Conservation (phyloP, 1,140 invertebrate species). For the Ostrea denselamellosa region DNA sequence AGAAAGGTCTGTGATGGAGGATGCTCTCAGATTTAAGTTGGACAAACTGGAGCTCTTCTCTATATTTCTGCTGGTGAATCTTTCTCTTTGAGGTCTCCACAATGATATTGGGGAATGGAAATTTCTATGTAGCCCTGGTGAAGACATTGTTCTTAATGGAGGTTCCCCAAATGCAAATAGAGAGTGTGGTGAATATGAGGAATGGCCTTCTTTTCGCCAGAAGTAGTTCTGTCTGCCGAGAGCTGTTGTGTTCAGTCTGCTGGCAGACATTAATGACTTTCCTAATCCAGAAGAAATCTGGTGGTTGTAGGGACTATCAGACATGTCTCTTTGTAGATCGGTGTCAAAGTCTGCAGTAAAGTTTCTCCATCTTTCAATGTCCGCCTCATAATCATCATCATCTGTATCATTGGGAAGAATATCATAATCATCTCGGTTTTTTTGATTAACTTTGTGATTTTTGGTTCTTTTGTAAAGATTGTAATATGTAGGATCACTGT, state of each 20-base stretch:
- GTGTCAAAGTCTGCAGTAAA: neutral
- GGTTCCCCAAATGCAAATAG: neutral
- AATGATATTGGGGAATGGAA: neutral
- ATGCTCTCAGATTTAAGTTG: neutral
- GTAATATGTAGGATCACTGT: neutral
- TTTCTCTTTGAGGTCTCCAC: neutral
- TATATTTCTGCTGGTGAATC: neutral
- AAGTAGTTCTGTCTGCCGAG: neutral
- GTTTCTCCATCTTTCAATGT: slow-evolving; percentile 21
- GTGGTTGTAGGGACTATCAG: neutral
- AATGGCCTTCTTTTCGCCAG: neutral
- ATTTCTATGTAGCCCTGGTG: neutral
- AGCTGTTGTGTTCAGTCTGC: neutral
- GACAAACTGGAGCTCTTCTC: neutral
- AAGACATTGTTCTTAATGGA: slow-evolving; percentile 1
- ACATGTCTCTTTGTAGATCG: neutral
- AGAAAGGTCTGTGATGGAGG: neutral
- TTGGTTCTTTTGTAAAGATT: neutral
- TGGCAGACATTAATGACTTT: neutral
- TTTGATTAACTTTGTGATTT: neutral
- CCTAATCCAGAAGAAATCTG: neutral
- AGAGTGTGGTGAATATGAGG: neutral
- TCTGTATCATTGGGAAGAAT: slow-evolving; percentile 10
- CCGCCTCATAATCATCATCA: neutral
- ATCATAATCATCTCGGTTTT: neutral